phyloP scores from a whole-genome alignment of 2,113 vertebrate genomes.

The Lathamus discolor region DNA sequence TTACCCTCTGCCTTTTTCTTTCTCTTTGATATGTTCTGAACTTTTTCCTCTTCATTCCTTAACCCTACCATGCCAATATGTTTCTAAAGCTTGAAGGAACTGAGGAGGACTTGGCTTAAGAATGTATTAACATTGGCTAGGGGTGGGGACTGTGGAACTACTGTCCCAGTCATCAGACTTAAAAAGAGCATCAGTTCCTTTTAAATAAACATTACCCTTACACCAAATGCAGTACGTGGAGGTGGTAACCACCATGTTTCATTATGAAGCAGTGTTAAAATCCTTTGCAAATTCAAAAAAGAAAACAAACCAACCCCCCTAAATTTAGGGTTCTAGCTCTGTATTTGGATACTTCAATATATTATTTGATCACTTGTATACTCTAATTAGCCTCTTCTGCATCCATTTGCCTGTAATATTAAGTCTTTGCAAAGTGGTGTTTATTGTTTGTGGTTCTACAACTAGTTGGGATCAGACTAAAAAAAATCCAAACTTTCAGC shows the following conservation, averaged over 20 bases:
- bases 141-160: background rate
- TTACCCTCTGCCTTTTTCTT: background rate
- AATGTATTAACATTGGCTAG: background rate
- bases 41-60: background rate
- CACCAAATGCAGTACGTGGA: background rate
- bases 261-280: background rate
- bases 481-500: background rate
- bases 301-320: background rate
- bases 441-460: background rate
- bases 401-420: background rate
- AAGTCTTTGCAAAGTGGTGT: background rate
- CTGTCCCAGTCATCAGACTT: no score
- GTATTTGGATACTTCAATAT: background rate
- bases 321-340: background rate
- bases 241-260: background rate
- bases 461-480: background rate
- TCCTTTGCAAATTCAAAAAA: background rate
- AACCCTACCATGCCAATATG: background rate
- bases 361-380: background rate
- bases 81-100: background rate
- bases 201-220: background rate
- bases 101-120: background rate
- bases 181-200: background rate
- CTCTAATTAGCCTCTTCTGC: background rate
- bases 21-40: background rate